phyloP scores from a whole-genome alignment of 2,113 vertebrate genomes.

The Felis chaus region DNA sequence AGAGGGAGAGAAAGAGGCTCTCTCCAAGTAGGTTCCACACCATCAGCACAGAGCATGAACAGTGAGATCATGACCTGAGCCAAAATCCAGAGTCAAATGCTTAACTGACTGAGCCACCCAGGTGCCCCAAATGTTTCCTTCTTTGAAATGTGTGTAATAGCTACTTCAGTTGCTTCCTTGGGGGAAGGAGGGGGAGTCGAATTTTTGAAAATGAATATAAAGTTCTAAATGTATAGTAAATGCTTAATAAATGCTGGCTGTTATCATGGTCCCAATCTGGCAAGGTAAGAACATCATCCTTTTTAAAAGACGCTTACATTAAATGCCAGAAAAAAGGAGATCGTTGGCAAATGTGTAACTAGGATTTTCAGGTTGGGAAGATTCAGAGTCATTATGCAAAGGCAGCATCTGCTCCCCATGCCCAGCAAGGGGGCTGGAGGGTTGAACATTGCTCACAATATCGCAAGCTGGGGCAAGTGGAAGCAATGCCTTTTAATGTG shows the following conservation, averaged over 20 bases:
- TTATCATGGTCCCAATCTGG: neutral
- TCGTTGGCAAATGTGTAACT: neutral
- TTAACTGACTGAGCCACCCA: too few species aligned
- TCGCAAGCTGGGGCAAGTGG: accelerated
- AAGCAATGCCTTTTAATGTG: neutral
- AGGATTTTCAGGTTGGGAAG: neutral
- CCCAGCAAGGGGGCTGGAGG: neutral
- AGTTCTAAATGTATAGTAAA: neutral
- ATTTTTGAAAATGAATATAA: neutral
- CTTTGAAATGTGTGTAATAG: neutral
- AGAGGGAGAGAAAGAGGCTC: too few species aligned
- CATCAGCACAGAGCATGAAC: too few species aligned
- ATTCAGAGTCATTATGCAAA: neutral
- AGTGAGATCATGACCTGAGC: too few species aligned
- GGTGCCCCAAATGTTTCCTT: neutral
- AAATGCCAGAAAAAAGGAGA: neutral
- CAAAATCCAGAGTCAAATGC: too few species aligned
- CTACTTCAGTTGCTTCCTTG: neutral
- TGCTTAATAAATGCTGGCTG: neutral
- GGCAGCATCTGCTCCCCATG: neutral
- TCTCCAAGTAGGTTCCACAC: too few species aligned
- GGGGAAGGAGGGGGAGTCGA: neutral
- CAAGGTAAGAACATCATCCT: neutral
- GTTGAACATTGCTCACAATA: neutral
- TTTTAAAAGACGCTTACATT: neutral